Conservation (phyloP, 2,888 invertebrate genomes). For the Phengaris arion region DNA sequence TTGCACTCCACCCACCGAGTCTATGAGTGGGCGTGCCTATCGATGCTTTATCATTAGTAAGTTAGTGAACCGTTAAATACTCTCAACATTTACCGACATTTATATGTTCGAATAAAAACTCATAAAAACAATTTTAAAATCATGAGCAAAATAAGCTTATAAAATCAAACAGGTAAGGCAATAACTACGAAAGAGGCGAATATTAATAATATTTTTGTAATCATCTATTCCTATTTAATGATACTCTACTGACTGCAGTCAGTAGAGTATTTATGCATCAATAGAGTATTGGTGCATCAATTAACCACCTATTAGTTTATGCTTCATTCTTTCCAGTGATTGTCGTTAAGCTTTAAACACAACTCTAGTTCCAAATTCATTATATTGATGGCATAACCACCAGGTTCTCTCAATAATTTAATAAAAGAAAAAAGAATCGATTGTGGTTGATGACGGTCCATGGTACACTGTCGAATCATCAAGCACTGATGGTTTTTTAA, state of each 20-base stretch:
- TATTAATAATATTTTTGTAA: not conserved
- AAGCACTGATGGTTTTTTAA: slow-evolving; percentile 79
- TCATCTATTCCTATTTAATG: not conserved
- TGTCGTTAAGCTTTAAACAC: not conserved
- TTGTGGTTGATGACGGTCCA: slow-evolving; percentile 72
- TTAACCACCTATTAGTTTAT: slow-evolving; percentile 23
- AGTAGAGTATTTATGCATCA: too few relatives aligned
- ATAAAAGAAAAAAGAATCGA: slow-evolving; percentile 73
- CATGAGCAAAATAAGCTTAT: not conserved
- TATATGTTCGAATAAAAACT: slow-evolving; percentile 4
- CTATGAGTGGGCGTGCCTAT: slow-evolving; percentile 72
- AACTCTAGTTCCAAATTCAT: slow-evolving; percentile 18
- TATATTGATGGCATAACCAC: slow-evolving; percentile 16
- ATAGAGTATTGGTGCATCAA: too few relatives aligned
- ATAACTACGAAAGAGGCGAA: not conserved
- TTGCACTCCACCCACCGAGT: slow-evolving; percentile 68
- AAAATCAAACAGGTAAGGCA: too few relatives aligned
- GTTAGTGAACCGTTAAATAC: slow-evolving; percentile 19
- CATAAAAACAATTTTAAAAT: not conserved
- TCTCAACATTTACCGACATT: slow-evolving; percentile 7
- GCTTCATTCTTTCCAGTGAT: not conserved
- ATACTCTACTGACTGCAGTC: not conserved
- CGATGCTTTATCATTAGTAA: slow-evolving; percentile 55
- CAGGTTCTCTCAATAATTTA: slow-evolving; percentile 64
- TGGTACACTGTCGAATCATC: slow-evolving; percentile 74